Base-by-base conservation (phyloP, 2,113 vertebrate genomes). In the Campylomormyrus numenius region DNA sequence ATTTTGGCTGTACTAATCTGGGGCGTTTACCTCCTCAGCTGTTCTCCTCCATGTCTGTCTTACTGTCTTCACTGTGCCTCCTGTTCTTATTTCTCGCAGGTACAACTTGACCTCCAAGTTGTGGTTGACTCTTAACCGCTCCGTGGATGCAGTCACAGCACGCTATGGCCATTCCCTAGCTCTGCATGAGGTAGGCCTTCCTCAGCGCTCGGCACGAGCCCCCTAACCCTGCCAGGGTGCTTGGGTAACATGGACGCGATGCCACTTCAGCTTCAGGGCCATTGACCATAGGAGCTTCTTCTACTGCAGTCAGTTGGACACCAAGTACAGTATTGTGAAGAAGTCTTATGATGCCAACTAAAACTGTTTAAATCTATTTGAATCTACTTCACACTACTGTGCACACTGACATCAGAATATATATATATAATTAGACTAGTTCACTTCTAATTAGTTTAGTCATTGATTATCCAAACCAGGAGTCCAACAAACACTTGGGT, bases 111-210 rank as follows among this genome's bases (percentile, higher is more conserved):
- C 93, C 91, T 96, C 95, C 92, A 95, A 95, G 90, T 94, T 96
- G 90, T 99, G 98, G 98, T 94, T 98, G 93, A 90, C 95, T 27
- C 95, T 99, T 42, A 95, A 97, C 91, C 94, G 5, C 66, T 96
- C 97, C 0, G 97, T 97, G 91, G 97, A 98, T 93, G 92, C 93
- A 0, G 95, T 99, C 0, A 96, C 96, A 27, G 97, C 97, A 13
- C 96, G 98, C 94, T 99, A 99, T 0, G 98, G 98, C 8, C 98
- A 99, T 92, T 98, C 98, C 0, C 8, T 99, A 94, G 97, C 97
- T 0, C 92, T 98, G 0, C 90, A 99, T 15, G 92, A 98, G 96
- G 98, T 99, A 92, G 0, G 88, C 10, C 39, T 88, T 42, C 52
- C 4, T 52, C 5, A 17, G 5, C 15, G 4, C 48, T 80, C 27